Evolutionary conservation across 2,888 invertebrate genomes (phyloP), one percentile per base, ranked within the genome.

Genomic region (Tridacna crocea): DNA sequence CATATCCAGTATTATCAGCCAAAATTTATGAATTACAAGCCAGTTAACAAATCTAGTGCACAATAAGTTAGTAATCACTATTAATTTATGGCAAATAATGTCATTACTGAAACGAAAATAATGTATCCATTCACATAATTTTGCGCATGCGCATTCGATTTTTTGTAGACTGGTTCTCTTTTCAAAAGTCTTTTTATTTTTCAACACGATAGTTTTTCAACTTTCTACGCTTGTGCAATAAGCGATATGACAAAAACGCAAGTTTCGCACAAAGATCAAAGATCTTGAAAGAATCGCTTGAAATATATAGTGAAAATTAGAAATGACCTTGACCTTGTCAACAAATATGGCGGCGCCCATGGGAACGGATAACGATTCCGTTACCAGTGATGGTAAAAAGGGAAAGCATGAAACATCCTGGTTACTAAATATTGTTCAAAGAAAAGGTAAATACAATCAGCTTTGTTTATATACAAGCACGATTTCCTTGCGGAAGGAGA

Each of bases 111-210:
- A 73, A 78, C 72, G 65, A 72, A 58, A 80, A 72, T 80, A 75
- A 74, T 85, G 80, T 77, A 79, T 80, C 66, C 58, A 80, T 87
- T 83, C 83, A 73, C 84, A 84, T 84, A 84, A 87, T 84, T 87
- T 82, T 84, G 87, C 87, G 84, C 87, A 82, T 83, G 87, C 87
- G 83, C 72, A 74, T 26, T 27, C 4, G 27, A 27, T 26, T 26
- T 6, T 55, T 19, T 4, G 22, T 22, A 26, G 12, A 24, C 8
- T 26, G 36, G 36, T 36, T 8, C 2, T 36, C 2, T 8, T 2
- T 36, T 36, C 36, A 36, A 36, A 36, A 36, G 2, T 36, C 8
- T 36, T 36, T 36, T 36, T 36, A 36, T 36, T 36, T 2, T 36
- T 36, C 36, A n/a, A n/a, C n/a, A n/a, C n/a, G n/a, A n/a, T n/a